Conservation (phyloP, 2,888 invertebrate species). For the Microdon myrmicae region DNA sequence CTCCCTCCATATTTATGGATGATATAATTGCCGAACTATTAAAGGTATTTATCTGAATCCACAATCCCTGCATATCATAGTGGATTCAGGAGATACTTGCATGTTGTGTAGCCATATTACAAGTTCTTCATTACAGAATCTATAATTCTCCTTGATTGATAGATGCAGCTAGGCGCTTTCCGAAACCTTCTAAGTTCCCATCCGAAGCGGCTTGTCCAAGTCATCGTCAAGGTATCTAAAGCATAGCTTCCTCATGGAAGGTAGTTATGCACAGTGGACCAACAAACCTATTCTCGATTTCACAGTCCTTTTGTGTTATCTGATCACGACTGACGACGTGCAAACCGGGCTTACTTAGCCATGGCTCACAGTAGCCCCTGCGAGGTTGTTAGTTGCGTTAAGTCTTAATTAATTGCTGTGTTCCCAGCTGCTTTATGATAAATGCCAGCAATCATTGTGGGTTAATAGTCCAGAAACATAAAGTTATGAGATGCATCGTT, state of each 20-base stretch:
- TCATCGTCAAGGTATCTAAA: background rate
- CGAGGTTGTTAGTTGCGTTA: slow-evolving; percentile 30
- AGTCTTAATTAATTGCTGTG: slow-evolving; percentile 40
- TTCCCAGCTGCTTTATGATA: slow-evolving; percentile 41
- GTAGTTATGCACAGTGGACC: background rate
- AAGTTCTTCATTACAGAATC: too few species aligned
- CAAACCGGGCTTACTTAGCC: slow-evolving; percentile 3
- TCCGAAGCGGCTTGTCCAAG: background rate
- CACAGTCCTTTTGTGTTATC: slow-evolving; percentile 34
- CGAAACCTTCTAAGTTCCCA: slow-evolving; percentile 13
- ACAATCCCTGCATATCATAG: too few species aligned
- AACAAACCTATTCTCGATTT: slow-evolving; percentile 18
- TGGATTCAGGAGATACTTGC: too few species aligned
- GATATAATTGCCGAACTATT: slow-evolving; percentile 38
- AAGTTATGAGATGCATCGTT: slow-evolving; percentile 25
- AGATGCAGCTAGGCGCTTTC: slow-evolving; percentile 23
- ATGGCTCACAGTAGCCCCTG: slow-evolving; percentile 14
- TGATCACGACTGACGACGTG: slow-evolving; percentile 34
- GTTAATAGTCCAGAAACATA: slow-evolving; percentile 37
- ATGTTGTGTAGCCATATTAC: too few species aligned
- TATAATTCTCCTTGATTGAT: slow-evolving; percentile 41
- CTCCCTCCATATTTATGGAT: too few species aligned
- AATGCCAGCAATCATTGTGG: slow-evolving; percentile 39
- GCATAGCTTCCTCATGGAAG: background rate
- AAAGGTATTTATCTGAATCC: slow-evolving; percentile 39